A percentile compares a stretch with the other conserved stretches of the same genome.
Evolutionary conservation across 2,113 vertebrate species (phyloP).

Genomic region (Corythornis vintsioides): DNA sequence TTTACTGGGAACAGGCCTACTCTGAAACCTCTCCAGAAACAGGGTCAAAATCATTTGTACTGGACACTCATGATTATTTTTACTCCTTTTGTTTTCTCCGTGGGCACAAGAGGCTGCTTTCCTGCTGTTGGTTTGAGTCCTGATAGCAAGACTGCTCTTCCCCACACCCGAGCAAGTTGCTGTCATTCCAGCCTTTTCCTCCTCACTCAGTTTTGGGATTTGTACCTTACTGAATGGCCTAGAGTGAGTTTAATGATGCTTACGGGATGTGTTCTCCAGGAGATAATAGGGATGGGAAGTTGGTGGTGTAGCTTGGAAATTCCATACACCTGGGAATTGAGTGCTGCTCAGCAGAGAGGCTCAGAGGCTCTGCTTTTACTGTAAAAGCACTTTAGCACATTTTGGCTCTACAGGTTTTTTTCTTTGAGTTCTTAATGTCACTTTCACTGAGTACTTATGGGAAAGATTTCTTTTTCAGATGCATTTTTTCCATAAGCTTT

Average conservation of each 20-base stretch:
- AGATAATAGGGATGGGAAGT: not conserved
- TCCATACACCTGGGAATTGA: not conserved
- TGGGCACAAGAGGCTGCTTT: not conserved
- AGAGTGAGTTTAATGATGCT: not conserved
- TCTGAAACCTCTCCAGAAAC: not conserved
- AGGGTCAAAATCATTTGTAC: not conserved
- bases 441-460: not conserved
- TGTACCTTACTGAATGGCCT: not conserved
- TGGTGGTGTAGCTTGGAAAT: not conserved
- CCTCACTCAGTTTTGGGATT: not conserved
- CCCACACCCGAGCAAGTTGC: not conserved
- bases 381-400: not conserved
- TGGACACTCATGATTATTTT: not conserved
- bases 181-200: not conserved
- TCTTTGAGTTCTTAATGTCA: not conserved
- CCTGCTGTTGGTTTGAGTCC: not conserved
- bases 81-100: not conserved
- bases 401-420: not conserved
- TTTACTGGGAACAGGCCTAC: not conserved
- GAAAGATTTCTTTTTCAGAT: not conserved
- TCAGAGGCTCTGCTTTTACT: rapidly evolving
- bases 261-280: not conserved
- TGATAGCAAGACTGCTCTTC: not conserved
- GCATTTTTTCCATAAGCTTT: not conserved
- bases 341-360: not conserved